Evolutionary conservation across 2,888 invertebrate species (phyloP), one percentile per base, ranked within the genome.

Genomic region (Morpho deidamia): DNA sequence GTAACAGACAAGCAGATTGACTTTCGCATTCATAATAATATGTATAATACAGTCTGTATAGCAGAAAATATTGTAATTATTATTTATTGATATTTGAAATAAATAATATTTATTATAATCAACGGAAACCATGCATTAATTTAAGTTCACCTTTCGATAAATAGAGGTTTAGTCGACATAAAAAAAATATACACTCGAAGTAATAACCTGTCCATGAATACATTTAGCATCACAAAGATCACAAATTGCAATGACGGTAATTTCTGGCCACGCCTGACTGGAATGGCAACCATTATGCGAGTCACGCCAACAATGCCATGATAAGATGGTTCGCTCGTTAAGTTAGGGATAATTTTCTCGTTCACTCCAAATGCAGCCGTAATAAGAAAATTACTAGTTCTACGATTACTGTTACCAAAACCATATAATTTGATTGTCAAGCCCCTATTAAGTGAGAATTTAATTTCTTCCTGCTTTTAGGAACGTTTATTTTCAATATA

Each of bases 221-320:
- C 9, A n/a, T 40, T 9, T 7, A 33, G 8, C 11, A 33, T 11
- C 38, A 32, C 39, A 14, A 8, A 33, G 48, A 34, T 48, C 32
- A 61, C 55, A 61, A 66, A 59, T 62, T 62, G 60, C 64, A 61
- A 55, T 48, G 53, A 50, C 60, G 49, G 60, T 61, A 61, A 66
- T 63, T 60, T 53, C 59, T 41, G 53, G 11, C 53, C 59, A 39
- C 55, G 46, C 55, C 55, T 44, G 51, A 33, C 39, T 44, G 32
- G 40, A 55, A 55, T 55, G 51, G 35, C 43, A 43, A 47, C 47
- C 44, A 55, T 51, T 51, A 55, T 44, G 51, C 46, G 51, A 43
- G 43, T 44, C 55, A 47, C 55, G 55, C 55, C 34, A 51, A 47
- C 51, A 55, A 51, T 55, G 51, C 51, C 51, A 40, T 35, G 40